Conservation (phyloP, 2,797 vertebrate species). For the Glyptemys insculpta region DNA sequence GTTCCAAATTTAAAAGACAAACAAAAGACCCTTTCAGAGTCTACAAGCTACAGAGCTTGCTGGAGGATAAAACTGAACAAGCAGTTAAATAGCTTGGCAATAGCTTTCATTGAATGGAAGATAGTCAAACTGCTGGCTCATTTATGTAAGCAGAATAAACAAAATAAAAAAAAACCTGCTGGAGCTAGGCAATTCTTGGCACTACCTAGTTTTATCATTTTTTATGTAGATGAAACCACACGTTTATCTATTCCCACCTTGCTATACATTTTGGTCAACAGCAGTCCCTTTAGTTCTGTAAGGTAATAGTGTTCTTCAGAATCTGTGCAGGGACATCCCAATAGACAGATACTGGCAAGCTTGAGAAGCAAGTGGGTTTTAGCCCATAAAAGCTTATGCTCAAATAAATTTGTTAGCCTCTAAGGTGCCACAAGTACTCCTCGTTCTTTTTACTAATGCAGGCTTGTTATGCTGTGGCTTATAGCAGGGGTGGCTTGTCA, state of each 20-base stretch:
- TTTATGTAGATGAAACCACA: neutral
- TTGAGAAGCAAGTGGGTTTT: neutral
- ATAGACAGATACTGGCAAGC: neutral
- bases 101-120: neutral
- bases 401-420: too few species aligned
- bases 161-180: neutral
- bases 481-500: neutral
- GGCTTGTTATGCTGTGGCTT: neutral
- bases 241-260: neutral
- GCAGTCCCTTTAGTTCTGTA: neutral
- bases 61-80: neutral
- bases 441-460: neutral
- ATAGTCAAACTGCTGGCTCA: neutral
- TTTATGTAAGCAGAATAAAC: neutral
- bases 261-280: neutral
- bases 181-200: neutral
- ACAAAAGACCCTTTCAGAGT: fast-evolving
- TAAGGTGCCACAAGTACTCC: too few species aligned
- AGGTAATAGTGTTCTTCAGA: neutral
- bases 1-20: neutral
- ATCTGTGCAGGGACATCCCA: neutral
- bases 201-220: neutral
- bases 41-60: neutral
- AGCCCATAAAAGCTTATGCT: too few species aligned
- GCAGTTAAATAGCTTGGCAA: neutral